These are phyloP conservation scores for Osmerus mordax DNA, from an alignment of 2,113 vertebrate genomes.

Conservation along the genomic window DNA sequence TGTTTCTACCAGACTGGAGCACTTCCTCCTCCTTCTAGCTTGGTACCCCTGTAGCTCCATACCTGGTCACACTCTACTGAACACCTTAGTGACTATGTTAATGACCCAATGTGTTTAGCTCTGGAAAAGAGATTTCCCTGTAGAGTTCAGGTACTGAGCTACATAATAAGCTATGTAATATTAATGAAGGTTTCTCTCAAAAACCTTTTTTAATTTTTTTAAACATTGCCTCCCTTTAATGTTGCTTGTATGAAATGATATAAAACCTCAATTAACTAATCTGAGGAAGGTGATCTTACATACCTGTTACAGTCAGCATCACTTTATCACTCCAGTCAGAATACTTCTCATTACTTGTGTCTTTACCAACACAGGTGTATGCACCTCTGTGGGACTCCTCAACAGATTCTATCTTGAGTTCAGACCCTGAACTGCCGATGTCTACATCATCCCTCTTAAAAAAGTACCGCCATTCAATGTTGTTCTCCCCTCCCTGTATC, in stretches of 20 bases:
- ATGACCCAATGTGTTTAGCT: too few species aligned
- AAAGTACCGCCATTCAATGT: background rate
- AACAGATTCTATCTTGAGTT: background rate
- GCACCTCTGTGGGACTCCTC: background rate
- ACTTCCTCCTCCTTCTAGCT: too few species aligned
- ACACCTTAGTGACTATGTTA: too few species aligned
- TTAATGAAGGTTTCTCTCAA: too few species aligned
- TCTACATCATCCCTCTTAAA: background rate
- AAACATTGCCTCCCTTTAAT: background rate
- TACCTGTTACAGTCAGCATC: slow-evolving; percentile 17
- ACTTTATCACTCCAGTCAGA: background rate
- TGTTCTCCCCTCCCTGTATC: background rate
- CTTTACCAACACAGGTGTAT: background rate
- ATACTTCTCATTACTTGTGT: background rate
- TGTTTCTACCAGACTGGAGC: too few species aligned
- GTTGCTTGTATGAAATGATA: background rate
- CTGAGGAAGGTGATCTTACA: background rate
- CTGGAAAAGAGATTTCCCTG: too few species aligned
- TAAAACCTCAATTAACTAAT: background rate
- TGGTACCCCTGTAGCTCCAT: too few species aligned
- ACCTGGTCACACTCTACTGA: too few species aligned
- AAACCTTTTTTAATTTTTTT: too few species aligned
- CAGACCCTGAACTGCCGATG: rapidly evolving
- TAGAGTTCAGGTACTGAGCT: too few species aligned
- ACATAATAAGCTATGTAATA: too few species aligned